Evolutionary conservation across 2,888 invertebrate genomes (phyloP), one percentile per base, ranked within the genome.

Genomic region (Serripes groenlandicus): DNA sequence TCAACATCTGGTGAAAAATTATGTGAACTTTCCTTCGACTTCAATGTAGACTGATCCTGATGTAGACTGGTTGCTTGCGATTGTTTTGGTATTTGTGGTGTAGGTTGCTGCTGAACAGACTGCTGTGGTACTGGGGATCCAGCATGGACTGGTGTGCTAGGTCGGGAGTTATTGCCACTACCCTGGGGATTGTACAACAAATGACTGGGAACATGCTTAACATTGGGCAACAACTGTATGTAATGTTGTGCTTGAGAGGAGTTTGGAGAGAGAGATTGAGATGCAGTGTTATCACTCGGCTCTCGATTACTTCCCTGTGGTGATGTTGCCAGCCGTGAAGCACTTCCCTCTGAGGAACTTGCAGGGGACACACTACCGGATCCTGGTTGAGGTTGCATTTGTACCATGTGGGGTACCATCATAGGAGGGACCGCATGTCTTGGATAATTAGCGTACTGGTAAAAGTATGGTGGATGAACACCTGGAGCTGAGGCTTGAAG

Each of bases 161-260:
- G 85, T 21, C 90, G 78, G 0, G 90, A 90, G 75, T 79, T 85
- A 49, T 71, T 86, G 9, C 86, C 81, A 78, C 85, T 87, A 15
- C 80, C 84, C 23, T 85, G 79, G 32, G 84, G 87, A 52, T 75
- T 86, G 58, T 78, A 81, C 62, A 90, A 72, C 37, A 91, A 81
- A 69, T 92, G 92, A 60, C 90, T 84, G 18, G 92, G 92, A 1
- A 91, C 90, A 85, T 93, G 92, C 81, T 90, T 90, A 3, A 92
- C 93, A 78, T 92, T 93, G 4, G 93, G 93, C 64, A 93, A 85
- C 32, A 93, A 87, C 85, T 92, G 92, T 69, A 92, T 90, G 37
- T 89, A 88, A 26, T 64, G 77, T 32, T 71, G 77, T 28, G 84
- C 82, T 15, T 86, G 75, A 32, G 86, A 71, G 9, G 89, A 88